phyloP scores from a whole-genome alignment of 2,888 invertebrate genomes.

The Scotopteryx bipunctaria region DNA sequence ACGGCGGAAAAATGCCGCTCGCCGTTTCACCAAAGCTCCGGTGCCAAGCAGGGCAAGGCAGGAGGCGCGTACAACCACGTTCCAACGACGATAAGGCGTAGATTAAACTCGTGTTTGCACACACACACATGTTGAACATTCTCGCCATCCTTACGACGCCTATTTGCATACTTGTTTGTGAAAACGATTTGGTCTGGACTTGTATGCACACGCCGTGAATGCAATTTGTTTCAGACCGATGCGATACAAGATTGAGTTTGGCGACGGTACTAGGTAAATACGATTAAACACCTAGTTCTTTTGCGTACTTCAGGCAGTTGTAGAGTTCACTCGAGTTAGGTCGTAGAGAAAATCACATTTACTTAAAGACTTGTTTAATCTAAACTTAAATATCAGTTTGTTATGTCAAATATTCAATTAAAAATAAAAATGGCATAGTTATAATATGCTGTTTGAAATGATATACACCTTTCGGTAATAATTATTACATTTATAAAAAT shows the following conservation, averaged over 20 bases:
- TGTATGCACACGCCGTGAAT: conserved; percentile 57
- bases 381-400: no score
- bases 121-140: conserved; percentile 76
- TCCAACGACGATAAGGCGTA: conserved; percentile 69
- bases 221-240: conserved; percentile 53
- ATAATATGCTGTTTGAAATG: no score
- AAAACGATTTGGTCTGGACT: conserved; percentile 64
- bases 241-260: conserved; percentile 40
- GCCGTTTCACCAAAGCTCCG: background rate
- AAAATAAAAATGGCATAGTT: no score
- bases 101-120: conserved; percentile 78
- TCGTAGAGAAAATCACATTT: no score
- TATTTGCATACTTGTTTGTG: conserved; percentile 78
- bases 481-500: no score
- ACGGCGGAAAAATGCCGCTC: background rate
- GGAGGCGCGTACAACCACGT: conserved; percentile 26
- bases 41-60: conserved; percentile 3
- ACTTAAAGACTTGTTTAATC: no score
- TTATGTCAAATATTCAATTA: no score
- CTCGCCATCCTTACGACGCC: conserved; percentile 64
- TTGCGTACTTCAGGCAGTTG: conserved; percentile 9
- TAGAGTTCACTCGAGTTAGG: background rate
- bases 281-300: conserved; percentile 36
- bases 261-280: conserved; percentile 18
- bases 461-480: no score